phyloP scores from a whole-genome alignment of 2,888 invertebrate species.

The Hanleya hanleyi region DNA sequence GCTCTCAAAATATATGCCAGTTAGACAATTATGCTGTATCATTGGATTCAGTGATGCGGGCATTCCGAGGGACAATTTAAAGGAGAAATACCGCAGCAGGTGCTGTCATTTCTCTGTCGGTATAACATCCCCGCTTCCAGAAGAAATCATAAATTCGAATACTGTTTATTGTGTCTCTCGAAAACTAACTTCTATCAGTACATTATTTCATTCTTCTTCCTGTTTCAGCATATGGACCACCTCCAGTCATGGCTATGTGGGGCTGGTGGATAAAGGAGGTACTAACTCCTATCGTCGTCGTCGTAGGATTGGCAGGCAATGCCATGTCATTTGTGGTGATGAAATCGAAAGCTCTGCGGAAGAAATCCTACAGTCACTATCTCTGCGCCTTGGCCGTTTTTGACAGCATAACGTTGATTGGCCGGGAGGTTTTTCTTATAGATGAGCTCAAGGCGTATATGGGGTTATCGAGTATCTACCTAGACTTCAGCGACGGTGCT shows the following conservation, averaged over 20 bases:
- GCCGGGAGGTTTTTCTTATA: conserved; percentile 42
- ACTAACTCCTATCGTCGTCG: conserved; percentile 56
- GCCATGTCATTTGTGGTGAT: conserved; percentile 63
- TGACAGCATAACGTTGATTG: conserved; percentile 60
- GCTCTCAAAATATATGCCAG: too few species aligned
- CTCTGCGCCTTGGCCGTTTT: conserved; percentile 65
- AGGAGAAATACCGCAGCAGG: too few species aligned
- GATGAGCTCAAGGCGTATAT: conserved; percentile 46
- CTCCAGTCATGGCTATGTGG: conserved; percentile 46
- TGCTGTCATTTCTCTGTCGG: too few species aligned
- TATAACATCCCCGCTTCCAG: too few species aligned
- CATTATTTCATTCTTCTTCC: too few species aligned
- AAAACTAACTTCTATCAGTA: too few species aligned
- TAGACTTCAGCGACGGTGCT: conserved; percentile 45
- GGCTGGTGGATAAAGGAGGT: conserved; percentile 64
- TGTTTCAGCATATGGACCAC: too few species aligned
- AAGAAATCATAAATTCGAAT: too few species aligned
- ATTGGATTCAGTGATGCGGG: too few species aligned
- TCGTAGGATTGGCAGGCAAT: conserved; percentile 66
- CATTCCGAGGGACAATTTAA: too few species aligned
- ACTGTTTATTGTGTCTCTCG: too few species aligned
- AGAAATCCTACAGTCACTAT: conserved; percentile 69
- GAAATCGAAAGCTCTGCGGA: conserved; percentile 59
- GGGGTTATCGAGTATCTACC: conserved; percentile 35
- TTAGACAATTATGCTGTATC: too few species aligned